Conservation (phyloP, 2,888 invertebrate species). For the Lasius platythorax region DNA sequence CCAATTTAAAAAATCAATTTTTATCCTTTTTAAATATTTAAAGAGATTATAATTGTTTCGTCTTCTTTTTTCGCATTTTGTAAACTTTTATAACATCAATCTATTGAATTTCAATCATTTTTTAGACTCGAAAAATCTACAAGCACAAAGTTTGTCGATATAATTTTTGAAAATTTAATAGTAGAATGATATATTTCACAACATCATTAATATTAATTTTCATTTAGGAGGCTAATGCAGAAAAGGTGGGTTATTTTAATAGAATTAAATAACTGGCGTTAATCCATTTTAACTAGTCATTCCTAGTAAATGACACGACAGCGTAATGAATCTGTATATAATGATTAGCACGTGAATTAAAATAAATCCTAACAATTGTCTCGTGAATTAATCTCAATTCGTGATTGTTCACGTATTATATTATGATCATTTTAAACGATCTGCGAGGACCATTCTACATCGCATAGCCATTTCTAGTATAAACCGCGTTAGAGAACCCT, state of each 20-base stretch:
- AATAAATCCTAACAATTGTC: slow-evolving; percentile 6
- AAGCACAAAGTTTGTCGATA: background rate
- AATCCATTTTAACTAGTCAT: slow-evolving; percentile 18
- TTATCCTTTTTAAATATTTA: background rate
- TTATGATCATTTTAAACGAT: background rate
- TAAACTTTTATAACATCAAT: background rate
- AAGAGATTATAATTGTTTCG: background rate
- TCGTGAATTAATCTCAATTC: slow-evolving; percentile 30
- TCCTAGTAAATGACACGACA: background rate
- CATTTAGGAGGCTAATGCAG: background rate
- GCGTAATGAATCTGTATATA: background rate
- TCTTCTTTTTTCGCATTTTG: background rate
- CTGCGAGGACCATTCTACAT: background rate
- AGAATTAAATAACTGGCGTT: slow-evolving; percentile 10
- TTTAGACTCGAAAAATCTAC: background rate
- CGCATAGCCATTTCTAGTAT: slow-evolving; percentile 22
- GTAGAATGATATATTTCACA: background rate
- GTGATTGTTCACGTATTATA: background rate
- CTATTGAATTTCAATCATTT: background rate
- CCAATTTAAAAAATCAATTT: background rate
- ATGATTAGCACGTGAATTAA: background rate
- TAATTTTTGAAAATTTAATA: background rate
- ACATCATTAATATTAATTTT: slow-evolving; percentile 10
- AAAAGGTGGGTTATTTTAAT: background rate
- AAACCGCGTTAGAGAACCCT: slow-evolving; percentile 5